Conservation (phyloP, 2,113 vertebrate species). For the Pholis gunnellus region DNA sequence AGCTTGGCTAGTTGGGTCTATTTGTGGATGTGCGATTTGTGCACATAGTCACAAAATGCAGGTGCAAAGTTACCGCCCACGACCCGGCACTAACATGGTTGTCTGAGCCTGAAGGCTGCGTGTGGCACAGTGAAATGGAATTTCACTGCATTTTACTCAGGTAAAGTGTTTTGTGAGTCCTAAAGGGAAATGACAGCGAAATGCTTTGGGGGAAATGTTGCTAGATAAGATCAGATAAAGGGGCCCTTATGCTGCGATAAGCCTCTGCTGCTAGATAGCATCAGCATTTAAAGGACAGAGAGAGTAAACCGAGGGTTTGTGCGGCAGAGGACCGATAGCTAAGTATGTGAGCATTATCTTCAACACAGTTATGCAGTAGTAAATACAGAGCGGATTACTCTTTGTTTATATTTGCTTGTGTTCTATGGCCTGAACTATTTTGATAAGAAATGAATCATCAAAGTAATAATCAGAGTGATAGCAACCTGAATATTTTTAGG, state of each 20-base stretch:
- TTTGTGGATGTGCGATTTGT: slow-evolving; percentile 39
- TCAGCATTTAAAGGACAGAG: slow-evolving; percentile 38
- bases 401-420: neutral
- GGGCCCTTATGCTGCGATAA: slow-evolving; percentile 1
- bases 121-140: slow-evolving; percentile 24
- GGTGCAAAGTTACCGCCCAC: slow-evolving; percentile 16
- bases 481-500: neutral
- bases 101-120: slow-evolving; percentile 1
- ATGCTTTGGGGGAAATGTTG: slow-evolving; percentile 33
- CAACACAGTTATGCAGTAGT: neutral
- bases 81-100: neutral
- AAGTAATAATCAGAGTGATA: neutral
- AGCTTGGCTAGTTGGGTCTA: slow-evolving; percentile 20
- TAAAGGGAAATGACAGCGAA: neutral
- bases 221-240: slow-evolving; percentile 41
- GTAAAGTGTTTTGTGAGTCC: neutral
- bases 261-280: slow-evolving; percentile 33
- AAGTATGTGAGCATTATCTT: slow-evolving; percentile 1
- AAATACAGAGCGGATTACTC: neutral
- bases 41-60: slow-evolving; percentile 14
- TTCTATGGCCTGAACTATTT: neutral
- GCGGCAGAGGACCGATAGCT: neutral
- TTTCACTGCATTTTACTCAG: slow-evolving; percentile 12
- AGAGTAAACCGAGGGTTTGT: slow-evolving; percentile 12
- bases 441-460: neutral